Conservation (phyloP, 1,140 invertebrate genomes). For the Dendrolimus punctatus region DNA sequence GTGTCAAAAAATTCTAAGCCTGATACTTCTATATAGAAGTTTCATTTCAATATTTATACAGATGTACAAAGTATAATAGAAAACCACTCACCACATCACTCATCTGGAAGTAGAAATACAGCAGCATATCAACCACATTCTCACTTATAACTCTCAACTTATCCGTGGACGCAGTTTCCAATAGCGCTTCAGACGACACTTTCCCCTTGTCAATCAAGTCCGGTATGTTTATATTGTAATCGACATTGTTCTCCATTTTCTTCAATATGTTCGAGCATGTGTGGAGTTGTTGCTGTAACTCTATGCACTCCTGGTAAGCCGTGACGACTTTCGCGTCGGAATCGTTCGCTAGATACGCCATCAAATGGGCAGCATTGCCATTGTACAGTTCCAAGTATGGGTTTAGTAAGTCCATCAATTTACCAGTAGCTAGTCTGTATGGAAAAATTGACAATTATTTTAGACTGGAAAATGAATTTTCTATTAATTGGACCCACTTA, state of each 20-base stretch:
- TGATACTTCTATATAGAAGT: no score
- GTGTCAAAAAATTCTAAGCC: no score
- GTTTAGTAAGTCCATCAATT: constrained; percentile 82
- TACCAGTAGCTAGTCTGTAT: constrained; percentile 87
- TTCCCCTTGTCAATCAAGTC: constrained; percentile 38
- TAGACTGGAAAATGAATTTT: no score
- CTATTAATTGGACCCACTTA: no score
- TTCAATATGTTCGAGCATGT: constrained; percentile 59
- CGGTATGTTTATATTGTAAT: constrained; percentile 34
- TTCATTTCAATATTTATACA: no score
- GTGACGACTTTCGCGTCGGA: constrained; percentile 80
- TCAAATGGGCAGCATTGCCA: constrained; percentile 85
- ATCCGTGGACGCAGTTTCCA: constrained; percentile 78
- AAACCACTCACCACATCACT: constrained; percentile 46
- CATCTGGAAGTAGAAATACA: constrained; percentile 79
- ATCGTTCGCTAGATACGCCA: constrained; percentile 82
- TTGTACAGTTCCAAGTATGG: constrained; percentile 83
- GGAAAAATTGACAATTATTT: constrained; percentile 1
- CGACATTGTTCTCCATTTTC: constrained; percentile 37
- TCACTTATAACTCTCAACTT: constrained; percentile 86
- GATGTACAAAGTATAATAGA: background rate
- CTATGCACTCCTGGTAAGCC: constrained; percentile 82
- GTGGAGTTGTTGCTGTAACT: constrained; percentile 63
- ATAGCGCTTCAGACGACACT: constrained; percentile 59
- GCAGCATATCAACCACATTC: constrained; percentile 84